phyloP scores from a whole-genome alignment of 2,888 invertebrate species.

The Drosophila quinaria region DNA sequence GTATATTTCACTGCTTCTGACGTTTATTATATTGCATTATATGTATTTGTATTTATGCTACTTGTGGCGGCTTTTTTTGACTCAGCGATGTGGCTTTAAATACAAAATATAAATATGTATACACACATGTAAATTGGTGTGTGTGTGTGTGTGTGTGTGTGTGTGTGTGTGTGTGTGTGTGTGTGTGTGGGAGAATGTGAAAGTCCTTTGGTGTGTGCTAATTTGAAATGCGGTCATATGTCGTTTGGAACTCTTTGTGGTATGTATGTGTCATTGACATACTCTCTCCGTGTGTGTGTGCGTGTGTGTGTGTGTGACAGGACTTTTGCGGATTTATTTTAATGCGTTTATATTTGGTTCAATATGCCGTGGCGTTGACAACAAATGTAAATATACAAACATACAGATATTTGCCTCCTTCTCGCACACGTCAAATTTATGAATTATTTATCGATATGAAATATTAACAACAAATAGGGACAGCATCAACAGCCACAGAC shows the following conservation, averaged over 20 bases:
- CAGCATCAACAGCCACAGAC: conserved; percentile 34
- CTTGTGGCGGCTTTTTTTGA: conserved; percentile 56
- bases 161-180: conserved; percentile 24
- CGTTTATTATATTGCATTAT: conserved; percentile 78
- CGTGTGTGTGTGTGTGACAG: conserved; percentile 32
- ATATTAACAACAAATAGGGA: conserved; percentile 37
- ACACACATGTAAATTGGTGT: conserved; percentile 19
- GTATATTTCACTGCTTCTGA: conserved; percentile 45
- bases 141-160: conserved; percentile 25
- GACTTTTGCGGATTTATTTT: conserved; percentile 73
- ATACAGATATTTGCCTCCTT: conserved; percentile 16
- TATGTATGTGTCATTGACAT: conserved; percentile 35
- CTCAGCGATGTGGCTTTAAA: conserved; percentile 38
- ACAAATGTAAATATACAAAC: conserved; percentile 22
- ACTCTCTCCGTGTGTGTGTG: conserved; percentile 14
- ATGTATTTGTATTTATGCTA: conserved; percentile 70
- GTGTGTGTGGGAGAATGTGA: conserved; percentile 5
- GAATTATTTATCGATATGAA: conserved; percentile 72
- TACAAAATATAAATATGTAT: conserved; percentile 22
- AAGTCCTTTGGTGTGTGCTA: conserved; percentile 62
- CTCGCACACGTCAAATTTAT: conserved; percentile 54
- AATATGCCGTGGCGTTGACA: conserved; percentile 60
- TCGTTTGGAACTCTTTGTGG: conserved; percentile 38
- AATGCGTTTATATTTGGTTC: conserved; percentile 69
- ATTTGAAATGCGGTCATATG: conserved; percentile 75